A percentile compares a stretch with the other conserved stretches of the same genome.
Evolutionary conservation across 2,888 invertebrate genomes (phyloP).

Genomic region (Drosophila greeni): DNA sequence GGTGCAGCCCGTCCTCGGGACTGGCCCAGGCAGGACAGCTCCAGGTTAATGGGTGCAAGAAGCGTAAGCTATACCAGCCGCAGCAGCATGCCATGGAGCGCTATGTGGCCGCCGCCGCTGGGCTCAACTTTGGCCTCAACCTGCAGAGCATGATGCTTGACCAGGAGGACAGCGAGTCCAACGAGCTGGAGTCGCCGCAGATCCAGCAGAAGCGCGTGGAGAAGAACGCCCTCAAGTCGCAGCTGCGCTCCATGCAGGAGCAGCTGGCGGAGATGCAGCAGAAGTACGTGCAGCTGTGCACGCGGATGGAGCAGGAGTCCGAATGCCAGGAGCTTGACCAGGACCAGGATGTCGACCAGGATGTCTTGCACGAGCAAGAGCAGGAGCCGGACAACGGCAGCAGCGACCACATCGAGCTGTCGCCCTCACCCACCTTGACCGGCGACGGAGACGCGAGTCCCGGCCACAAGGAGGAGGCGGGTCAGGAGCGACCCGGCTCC

Average conservation of each 20-base stretch:
- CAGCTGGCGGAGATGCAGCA: slow-evolving; percentile 95
- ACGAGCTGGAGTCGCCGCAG: slow-evolving; percentile 87
- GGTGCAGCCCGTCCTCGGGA: slow-evolving; percentile 88
- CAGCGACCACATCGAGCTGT: slow-evolving; percentile 69
- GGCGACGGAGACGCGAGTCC: slow-evolving; percentile 50
- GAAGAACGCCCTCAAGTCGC: slow-evolving; percentile 91
- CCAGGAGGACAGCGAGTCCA: slow-evolving; percentile 86
- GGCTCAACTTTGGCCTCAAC: slow-evolving; percentile 81
- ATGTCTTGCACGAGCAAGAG: slow-evolving; percentile 81
- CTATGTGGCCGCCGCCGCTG: slow-evolving; percentile 81
- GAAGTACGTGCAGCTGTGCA: slow-evolving; percentile 92
- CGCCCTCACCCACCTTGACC: slow-evolving; percentile 68
- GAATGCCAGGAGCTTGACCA: slow-evolving; percentile 86
- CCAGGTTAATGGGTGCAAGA: slow-evolving; percentile 91
- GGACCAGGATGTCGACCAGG: slow-evolving; percentile 80
- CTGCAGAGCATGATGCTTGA: slow-evolving; percentile 82
- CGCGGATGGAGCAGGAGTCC: slow-evolving; percentile 89
- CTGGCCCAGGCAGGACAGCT: slow-evolving; percentile 81
- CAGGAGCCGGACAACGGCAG: slow-evolving; percentile 79
- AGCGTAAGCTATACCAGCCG: slow-evolving; percentile 96
- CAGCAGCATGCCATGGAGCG: slow-evolving; percentile 90
- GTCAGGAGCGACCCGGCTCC: slow-evolving; percentile 59
- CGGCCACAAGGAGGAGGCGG: slow-evolving; percentile 59
- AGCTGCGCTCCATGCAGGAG: slow-evolving; percentile 91
- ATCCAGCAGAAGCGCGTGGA: slow-evolving; percentile 91